Base-by-base conservation (phyloP, 2,797 vertebrate genomes). In the Scleropages formosus region DNA sequence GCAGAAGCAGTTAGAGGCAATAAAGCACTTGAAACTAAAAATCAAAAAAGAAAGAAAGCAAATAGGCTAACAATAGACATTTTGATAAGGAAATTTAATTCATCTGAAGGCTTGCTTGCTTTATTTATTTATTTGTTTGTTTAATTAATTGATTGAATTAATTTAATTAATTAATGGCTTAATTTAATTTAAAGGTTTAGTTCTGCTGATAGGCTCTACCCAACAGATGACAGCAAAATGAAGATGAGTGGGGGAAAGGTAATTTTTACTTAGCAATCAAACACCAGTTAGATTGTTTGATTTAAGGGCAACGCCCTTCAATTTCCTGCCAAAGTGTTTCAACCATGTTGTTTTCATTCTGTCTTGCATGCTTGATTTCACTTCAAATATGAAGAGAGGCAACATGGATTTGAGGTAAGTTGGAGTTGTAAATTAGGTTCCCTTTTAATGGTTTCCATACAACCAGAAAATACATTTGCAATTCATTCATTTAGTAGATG, bases 201-300 rank as follows among this genome's bases (percentile, higher is more conserved):
- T 15, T 15, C 11, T 1, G 0, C 13, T 53, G 7, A 18, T 27
- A 27, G 66, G 62, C 24, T 22, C n/a, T 46, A 24, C 31, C 2
- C 31, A 26, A 71, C 8, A 59, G 27, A 18, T 16, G 49, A 18
- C 27, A 13, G 27, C 16, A 8, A 18, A 18, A 61, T n/a, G 18
- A 73, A 46, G 26, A 26, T 58, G 53, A 58, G 7, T 6, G 12
- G 22, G 27, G 26, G 31, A 39, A 15, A 65, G 13, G 31, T 13
- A 26, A 64, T 62, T 53, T 64, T 53, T 56, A 62, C 44, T 75
- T 39, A 72, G 49, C n/a, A 66, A 18, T 75, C 39, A 39, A 66
- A 18, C 20, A 22, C 49, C 24, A 39, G 20, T 44, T 66, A 53
- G 13, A 20, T 18, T 20, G 56, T 18, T 62, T 53, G 22, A 65